A percentile compares a stretch with the other conserved stretches of the same genome.
These are phyloP conservation scores for Eupleurogrammus muticus DNA, from an alignment of 2,797 vertebrate genomes.

Conservation along the genomic window DNA sequence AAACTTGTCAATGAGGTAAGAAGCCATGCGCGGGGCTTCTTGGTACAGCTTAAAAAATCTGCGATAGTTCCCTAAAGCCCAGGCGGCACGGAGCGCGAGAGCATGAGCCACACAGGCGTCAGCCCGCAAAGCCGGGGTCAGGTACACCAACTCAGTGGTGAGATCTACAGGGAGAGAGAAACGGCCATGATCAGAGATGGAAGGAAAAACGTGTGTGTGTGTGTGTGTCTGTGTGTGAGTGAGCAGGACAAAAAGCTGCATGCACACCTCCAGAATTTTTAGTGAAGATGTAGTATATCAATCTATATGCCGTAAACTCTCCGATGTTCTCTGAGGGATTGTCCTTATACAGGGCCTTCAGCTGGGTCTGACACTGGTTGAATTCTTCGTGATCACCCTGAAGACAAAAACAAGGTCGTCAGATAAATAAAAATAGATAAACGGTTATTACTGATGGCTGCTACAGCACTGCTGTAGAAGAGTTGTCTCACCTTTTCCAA, in stretches of 20 bases:
- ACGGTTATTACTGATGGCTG: not conserved
- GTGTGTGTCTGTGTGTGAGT: too few species aligned
- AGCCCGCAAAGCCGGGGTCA: slow-evolving; percentile 87
- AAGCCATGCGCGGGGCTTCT: slow-evolving; percentile 91
- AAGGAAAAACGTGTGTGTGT: not conserved
- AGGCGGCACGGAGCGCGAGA: slow-evolving; percentile 89
- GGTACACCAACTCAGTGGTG: slow-evolving; percentile 92
- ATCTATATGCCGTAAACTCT: slow-evolving; percentile 93
- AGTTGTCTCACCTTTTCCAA: slow-evolving; percentile 88
- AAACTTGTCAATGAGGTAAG: slow-evolving; percentile 96
- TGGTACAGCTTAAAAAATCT: slow-evolving; percentile 93
- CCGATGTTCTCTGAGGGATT: slow-evolving; percentile 90
- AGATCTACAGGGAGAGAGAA: slow-evolving; percentile 80
- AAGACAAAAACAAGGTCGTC: slow-evolving; percentile 5
- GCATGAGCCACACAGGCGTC: slow-evolving; percentile 90
- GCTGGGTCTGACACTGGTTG: slow-evolving; percentile 95
- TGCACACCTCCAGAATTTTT: slow-evolving; percentile 91
- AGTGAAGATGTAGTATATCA: slow-evolving; percentile 95
- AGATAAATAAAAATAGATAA: not conserved
- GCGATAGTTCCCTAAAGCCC: slow-evolving; percentile 92
- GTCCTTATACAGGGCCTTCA: slow-evolving; percentile 92
- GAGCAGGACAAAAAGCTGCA: not conserved
- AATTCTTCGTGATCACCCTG: slow-evolving; percentile 97
- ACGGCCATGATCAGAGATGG: not conserved
- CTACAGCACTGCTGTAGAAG: not conserved